These are phyloP conservation scores for Actinia equina DNA, from an alignment of 64 coral and sea anemone species.

Conservation along the genomic window DNA sequence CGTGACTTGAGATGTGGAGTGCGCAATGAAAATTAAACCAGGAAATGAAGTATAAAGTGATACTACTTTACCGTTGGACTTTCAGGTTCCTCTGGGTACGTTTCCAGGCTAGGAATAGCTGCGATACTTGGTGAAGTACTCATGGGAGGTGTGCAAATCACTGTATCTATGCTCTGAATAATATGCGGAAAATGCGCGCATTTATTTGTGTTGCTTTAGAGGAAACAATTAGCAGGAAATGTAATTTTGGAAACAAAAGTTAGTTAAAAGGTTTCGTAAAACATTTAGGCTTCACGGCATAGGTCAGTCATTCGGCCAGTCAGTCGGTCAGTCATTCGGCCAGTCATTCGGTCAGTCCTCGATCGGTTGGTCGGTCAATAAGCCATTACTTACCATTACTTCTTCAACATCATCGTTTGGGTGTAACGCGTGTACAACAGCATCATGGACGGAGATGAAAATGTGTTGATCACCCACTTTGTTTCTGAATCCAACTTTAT, in stretches of 20 bases:
- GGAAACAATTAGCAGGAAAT: no score
- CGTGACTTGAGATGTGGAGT: no score
- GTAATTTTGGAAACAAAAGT: no score
- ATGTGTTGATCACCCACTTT: constrained; percentile 79
- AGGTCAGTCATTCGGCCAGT: not conserved
- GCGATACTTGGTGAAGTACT: not conserved
- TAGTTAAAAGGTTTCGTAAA: no score
- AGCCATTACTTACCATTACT: not conserved
- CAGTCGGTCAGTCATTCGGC: not conserved
- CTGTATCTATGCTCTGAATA: not conserved
- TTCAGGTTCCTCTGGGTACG: not conserved
- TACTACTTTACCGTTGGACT: not conserved
- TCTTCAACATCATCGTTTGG: constrained; percentile 43
- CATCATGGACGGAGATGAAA: constrained; percentile 86
- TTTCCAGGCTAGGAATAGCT: not conserved
- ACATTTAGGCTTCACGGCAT: no score
- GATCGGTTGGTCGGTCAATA: not conserved
- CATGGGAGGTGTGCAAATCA: not conserved
- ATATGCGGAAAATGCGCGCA: not conserved
- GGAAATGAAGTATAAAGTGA: no score
- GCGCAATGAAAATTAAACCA: no score
- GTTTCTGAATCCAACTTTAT: constrained; percentile 66
- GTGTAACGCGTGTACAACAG: constrained; percentile 60
- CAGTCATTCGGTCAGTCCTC: not conserved
- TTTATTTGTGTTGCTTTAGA: not conserved